Percentiles rank a stretch among this genome's conserved stretches.
phyloP scores from a whole-genome alignment of 2,113 vertebrate species.

The Chaetops frenatus region DNA sequence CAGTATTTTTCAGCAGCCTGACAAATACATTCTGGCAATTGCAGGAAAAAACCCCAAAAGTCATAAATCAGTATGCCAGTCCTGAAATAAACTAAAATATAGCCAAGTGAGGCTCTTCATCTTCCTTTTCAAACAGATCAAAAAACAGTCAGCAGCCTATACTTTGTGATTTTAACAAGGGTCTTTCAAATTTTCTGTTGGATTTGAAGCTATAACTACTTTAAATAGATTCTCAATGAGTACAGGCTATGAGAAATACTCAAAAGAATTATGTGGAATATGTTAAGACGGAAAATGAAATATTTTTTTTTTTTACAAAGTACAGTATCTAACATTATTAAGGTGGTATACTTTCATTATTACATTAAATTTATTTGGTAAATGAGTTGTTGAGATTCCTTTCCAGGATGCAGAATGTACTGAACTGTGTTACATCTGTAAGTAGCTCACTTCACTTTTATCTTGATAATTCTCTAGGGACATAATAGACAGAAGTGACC shows the following conservation, averaged over 20 bases:
- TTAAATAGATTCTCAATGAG: background rate
- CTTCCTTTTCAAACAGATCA: background rate
- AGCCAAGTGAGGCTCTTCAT: background rate
- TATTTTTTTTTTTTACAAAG: background rate
- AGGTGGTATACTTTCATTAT: background rate
- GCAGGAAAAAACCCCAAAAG: background rate
- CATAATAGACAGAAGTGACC: background rate
- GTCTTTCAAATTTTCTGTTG: background rate
- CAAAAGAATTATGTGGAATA: background rate
- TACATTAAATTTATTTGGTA: background rate
- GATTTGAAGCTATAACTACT: background rate
- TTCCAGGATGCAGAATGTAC: background rate
- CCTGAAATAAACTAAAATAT: background rate
- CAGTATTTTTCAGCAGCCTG: constrained; percentile 22
- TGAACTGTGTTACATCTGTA: background rate
- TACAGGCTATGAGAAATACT: background rate
- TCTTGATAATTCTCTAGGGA: background rate
- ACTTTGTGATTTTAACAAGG: background rate
- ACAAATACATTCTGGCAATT: background rate
- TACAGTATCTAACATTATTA: background rate
- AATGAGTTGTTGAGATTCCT: background rate
- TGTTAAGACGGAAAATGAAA: background rate
- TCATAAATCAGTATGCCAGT: background rate
- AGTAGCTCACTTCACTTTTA: background rate
- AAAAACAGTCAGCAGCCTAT: background rate